Percentiles rank a stretch among this genome's conserved stretches.
These are phyloP conservation scores for Macrotis lagotis DNA, from an alignment of 2,113 vertebrate species.

Conservation along the genomic window DNA sequence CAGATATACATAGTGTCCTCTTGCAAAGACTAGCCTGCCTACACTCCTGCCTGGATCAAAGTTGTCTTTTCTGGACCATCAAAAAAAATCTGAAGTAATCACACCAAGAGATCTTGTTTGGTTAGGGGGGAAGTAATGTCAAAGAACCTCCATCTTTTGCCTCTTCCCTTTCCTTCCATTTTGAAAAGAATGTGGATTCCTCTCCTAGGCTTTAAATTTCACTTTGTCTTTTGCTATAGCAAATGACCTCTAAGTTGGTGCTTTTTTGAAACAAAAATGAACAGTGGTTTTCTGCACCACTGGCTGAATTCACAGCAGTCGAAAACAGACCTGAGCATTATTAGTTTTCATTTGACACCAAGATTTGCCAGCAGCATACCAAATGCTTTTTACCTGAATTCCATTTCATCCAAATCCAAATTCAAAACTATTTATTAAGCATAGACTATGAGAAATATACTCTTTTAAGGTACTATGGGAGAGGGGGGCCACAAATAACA, in stretches of 20 bases:
- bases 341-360: neutral
- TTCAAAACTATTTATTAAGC: neutral
- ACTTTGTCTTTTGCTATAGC: neutral
- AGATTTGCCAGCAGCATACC: neutral
- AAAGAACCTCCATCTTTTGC: neutral
- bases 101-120: neutral
- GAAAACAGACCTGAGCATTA: neutral
- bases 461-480: neutral
- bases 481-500: neutral
- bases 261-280: neutral
- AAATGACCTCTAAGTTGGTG: neutral
- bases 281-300: neutral
- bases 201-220: neutral
- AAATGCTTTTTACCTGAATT: neutral
- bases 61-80: neutral
- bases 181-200: neutral
- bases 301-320: neutral
- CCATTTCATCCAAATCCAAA: neutral
- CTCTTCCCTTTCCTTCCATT: neutral
- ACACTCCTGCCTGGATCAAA: neutral
- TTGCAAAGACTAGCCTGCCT: neutral
- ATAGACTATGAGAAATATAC: neutral
- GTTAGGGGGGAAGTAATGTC: neutral
- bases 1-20: neutral
- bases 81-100: neutral